Base-by-base conservation (phyloP, 2,113 vertebrate genomes). In the Hystrix cristata region DNA sequence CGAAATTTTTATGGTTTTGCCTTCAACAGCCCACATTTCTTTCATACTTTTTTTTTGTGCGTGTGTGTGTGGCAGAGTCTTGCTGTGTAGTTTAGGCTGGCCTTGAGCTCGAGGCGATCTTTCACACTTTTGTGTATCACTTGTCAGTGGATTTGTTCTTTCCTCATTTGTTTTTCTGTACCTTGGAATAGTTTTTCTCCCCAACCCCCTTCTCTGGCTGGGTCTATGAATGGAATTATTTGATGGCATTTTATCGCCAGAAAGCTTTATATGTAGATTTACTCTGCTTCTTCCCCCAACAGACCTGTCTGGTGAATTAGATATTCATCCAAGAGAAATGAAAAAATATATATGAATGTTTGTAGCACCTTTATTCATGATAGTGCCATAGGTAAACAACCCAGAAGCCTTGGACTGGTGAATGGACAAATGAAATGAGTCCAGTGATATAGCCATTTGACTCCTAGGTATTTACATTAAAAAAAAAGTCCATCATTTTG, bases 81-180 rank as follows among this genome's bases (percentile, higher is more conserved):
- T 38, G 38, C 38, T 38, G 38, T 38, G 38, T 38, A 38, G 38
- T 38, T 38, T 38, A 38, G 38, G 38, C 38, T 38, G 38, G 38
- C 38, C 38, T 38, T 38, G 38, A 38, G 38, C 38, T 38, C 38
- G 38, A 38, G 38, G 38, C 38, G 38, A 38, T 38, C 2, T 38
- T 38, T 43, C 53, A 62, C 14, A 25, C 31, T 62, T 90, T 59
- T 64, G 62, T 74, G 43, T 18, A 43, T 87, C 7, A 15, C 15
- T 46, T 82, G 81, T 16, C 16, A 87, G 5, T 71, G 78, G 27
- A 23, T 72, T 91, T 69, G 43, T 82, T 96, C 23, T 82, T 90
- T 87, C 18, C 38, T 87, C 5, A 19, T 55, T 82, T 86, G 46
- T 93, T 57, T 76, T 93, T 92, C 74, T 80, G 53, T 91, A 59